phyloP scores from a whole-genome alignment of 2,797 vertebrate genomes.

The Melanotaenia nigrans region DNA sequence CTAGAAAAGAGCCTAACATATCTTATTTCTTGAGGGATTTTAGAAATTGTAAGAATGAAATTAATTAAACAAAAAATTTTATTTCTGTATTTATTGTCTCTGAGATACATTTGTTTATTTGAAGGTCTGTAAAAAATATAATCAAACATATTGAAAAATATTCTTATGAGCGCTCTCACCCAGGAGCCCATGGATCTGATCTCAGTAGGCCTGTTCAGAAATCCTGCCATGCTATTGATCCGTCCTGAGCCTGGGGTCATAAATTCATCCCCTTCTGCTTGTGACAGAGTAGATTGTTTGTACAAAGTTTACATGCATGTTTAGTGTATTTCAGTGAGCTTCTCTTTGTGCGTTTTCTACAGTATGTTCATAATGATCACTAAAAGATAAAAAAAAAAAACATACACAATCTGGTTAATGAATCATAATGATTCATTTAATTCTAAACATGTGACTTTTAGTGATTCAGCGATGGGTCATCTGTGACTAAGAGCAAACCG shows the following conservation, averaged over 20 bases:
- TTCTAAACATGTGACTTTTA: neutral
- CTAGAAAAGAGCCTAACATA: neutral
- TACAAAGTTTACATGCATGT: neutral
- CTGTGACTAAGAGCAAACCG: conserved; percentile 12
- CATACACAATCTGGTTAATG: neutral
- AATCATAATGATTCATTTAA: neutral
- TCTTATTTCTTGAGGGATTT: neutral
- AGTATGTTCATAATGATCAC: neutral
- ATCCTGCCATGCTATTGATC: neutral
- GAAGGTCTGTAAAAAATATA: neutral
- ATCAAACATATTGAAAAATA: neutral
- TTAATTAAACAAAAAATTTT: neutral
- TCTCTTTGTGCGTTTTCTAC: neutral
- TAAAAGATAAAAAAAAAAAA: neutral
- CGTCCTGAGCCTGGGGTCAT: neutral
- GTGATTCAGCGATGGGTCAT: conserved; percentile 12
- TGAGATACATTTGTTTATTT: neutral
- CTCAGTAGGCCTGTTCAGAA: neutral
- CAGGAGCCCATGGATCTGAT: neutral
- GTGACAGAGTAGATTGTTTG: neutral
- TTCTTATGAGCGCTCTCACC: neutral
- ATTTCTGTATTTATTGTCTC: neutral
- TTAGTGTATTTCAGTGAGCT: neutral
- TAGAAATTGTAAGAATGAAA: neutral
- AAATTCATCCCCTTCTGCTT: neutral